Base-by-base conservation (phyloP, 2,797 vertebrate genomes). In the Salmo trutta region DNA sequence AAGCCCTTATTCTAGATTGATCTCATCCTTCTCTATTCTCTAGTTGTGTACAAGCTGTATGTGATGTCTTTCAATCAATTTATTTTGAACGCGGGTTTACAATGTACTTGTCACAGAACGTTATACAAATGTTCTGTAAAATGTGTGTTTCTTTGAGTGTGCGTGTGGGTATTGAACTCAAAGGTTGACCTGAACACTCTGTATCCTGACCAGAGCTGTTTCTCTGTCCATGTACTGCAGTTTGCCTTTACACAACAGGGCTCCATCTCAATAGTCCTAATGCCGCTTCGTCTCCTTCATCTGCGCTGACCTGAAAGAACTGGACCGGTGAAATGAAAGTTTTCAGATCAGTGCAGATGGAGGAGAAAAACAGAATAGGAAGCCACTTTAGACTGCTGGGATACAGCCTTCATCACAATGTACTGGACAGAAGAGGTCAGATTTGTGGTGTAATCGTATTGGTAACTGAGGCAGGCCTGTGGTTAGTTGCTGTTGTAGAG, bases 11-110 rank as follows among this genome's bases (percentile, higher is more conserved):
- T 71, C 62, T 65, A 65, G 6, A 59, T 59, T 27, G 2, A 27
- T 29, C 21, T 65, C 71, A 65, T 76, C 17, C 79, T 76, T 78
- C 68, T 64, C 68, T 66, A 65, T 81, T 21, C 52, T 77, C 68
- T 66, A 68, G 75, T 77, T 59, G 72, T 86, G 80, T 84, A 75
- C 66, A 76, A 82, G 85, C 85, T 85, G 86, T 88, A 77, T 71
- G 36, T 47, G 21, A 56, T 79, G 36, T 75, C 59, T 56, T 29
- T 81, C 76, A 75, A 53, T 69, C 73, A 66, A 73, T 72, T 77
- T 80, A 72, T 67, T 70, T 56, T 78, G 76, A 71, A 52, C 51
- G 5, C 41, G 12, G 24, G 51, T 47, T 71, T 71, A 71, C 69
- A 24, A 47, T 71, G 69, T 71, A 53, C 24, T 52, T 53, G 75